These are phyloP conservation scores for Phortica okadai DNA, from an alignment of 2,888 invertebrate genomes.

Conservation along the genomic window DNA sequence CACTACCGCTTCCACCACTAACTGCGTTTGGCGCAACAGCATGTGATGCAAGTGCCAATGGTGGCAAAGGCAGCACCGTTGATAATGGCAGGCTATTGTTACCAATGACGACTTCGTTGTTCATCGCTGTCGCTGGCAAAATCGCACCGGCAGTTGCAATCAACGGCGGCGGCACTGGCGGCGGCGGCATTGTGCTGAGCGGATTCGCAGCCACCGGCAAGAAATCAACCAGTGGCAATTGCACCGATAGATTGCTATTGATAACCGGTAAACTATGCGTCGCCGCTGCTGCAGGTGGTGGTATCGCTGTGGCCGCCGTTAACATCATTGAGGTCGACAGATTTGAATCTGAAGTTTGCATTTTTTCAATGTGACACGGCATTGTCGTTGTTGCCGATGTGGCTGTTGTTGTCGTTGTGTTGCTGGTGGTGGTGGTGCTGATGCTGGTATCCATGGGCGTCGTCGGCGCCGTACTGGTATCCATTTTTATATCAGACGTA, in stretches of 20 bases:
- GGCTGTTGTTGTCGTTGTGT: slow-evolving; percentile 39
- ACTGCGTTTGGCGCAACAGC: slow-evolving; percentile 26
- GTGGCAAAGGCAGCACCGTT: not conserved
- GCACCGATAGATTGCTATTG: slow-evolving; percentile 11
- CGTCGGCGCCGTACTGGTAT: slow-evolving; percentile 9
- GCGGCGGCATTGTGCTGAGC: slow-evolving; percentile 27
- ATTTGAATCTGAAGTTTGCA: slow-evolving; percentile 14
- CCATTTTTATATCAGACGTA: not conserved
- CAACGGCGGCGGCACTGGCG: not conserved
- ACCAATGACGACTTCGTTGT: slow-evolving; percentile 32
- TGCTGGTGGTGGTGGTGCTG: slow-evolving; percentile 41
- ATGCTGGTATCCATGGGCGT: slow-evolving; percentile 17
- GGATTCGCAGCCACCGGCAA: slow-evolving; percentile 43
- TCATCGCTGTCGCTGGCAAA: slow-evolving; percentile 14
- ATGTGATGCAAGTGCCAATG: slow-evolving; percentile 17
- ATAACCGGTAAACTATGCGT: slow-evolving; percentile 2
- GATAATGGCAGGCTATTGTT: slow-evolving; percentile 7
- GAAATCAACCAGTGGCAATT: slow-evolving; percentile 14
- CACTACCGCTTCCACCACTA: slow-evolving; percentile 16
- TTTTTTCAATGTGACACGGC: not conserved
- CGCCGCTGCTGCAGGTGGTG: not conserved
- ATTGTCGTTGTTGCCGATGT: too few relatives aligned
- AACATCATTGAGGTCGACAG: slow-evolving; percentile 58
- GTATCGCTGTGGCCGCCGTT: not conserved
- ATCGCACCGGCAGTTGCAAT: slow-evolving; percentile 9